Base-by-base conservation (phyloP, 2,113 vertebrate genomes). In the Chloropsis hardwickii region DNA sequence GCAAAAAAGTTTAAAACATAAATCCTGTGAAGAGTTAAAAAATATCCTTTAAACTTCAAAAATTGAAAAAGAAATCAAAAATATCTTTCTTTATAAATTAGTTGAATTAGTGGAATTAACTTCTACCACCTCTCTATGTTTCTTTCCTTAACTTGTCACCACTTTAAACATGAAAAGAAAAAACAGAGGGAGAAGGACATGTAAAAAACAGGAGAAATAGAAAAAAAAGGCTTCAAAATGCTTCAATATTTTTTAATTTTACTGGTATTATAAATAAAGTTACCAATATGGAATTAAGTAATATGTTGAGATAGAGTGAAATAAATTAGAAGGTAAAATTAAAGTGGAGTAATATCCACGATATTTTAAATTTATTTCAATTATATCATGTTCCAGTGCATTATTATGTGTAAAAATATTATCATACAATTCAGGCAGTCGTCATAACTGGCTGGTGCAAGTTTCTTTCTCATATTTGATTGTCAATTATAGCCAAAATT, bases 291-390 rank as follows among this genome's bases (percentile, higher is more conserved):
- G 15, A 53, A 35, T 7, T 22, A 39, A 81, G 8, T 40, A 72
- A 54, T 58, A 57, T 12, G 3, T 54, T 50, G 25, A 45, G 10
- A n/a, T 37, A 44, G 14, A 80, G 11, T 48, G 19, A 77, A 81
- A 84, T n/a, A 45, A 81, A 62, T 35, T 35, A 40, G 51, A 85
- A 58, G 8, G 3, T 28, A 65, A 77, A 77, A 14, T 8, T 60
- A 40, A 92, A 70, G 5, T 37, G 9, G 7, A 65, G 17, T 28
- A 39, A 16, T 31, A 5, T 10, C 7, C 0, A 0, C 40, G 27
- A 33, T 22, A 5, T 70, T 64, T 56, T 29, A 47, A 56, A 77
- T 67, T 67, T 4, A 22, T 74, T 81, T 65, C 5, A 56, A 12
- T 24, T 54, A 18, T 11, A 31, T 48, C 2, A 14, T 37, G 4